phyloP scores from a whole-genome alignment of 2,888 invertebrate species.

The Lottia gigantea region DNA sequence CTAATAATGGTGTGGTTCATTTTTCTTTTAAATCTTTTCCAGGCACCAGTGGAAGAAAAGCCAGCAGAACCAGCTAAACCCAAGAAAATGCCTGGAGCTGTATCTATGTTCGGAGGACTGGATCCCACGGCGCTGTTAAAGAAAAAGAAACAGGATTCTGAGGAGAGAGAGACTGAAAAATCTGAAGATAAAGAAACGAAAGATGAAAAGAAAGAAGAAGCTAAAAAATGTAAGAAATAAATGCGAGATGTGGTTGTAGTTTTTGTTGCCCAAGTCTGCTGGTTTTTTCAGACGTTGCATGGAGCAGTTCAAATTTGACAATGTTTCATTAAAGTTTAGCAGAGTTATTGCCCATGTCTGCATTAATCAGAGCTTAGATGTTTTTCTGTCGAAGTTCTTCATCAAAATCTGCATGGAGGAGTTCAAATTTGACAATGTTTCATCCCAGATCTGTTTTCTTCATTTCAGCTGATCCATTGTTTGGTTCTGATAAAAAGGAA shows the following conservation, averaged over 20 bases:
- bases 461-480: conserved; percentile 31
- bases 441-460: not conserved
- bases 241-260: no score
- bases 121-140: conserved; percentile 44
- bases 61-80: conserved; percentile 30
- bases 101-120: conserved; percentile 60
- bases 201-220: conserved; percentile 10
- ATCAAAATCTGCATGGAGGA: no score
- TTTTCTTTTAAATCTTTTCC: not conserved
- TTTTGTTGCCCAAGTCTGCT: no score
- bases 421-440: no score
- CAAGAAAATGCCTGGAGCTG: conserved; percentile 56
- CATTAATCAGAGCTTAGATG: no score
- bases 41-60: conserved; percentile 3
- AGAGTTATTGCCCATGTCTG: no score
- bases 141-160: conserved; percentile 32
- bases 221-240: conserved; percentile 17
- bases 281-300: no score
- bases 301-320: no score
- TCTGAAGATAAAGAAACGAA: conserved; percentile 15
- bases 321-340: no score
- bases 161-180: conserved; percentile 5
- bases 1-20: no score
- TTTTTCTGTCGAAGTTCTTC: no score
- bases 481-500: conserved; percentile 31